Percentiles rank a stretch among this genome's conserved stretches.
These are phyloP conservation scores for Tetranychus piercei DNA, from an alignment of 2,888 invertebrate genomes.

Conservation along the genomic window DNA sequence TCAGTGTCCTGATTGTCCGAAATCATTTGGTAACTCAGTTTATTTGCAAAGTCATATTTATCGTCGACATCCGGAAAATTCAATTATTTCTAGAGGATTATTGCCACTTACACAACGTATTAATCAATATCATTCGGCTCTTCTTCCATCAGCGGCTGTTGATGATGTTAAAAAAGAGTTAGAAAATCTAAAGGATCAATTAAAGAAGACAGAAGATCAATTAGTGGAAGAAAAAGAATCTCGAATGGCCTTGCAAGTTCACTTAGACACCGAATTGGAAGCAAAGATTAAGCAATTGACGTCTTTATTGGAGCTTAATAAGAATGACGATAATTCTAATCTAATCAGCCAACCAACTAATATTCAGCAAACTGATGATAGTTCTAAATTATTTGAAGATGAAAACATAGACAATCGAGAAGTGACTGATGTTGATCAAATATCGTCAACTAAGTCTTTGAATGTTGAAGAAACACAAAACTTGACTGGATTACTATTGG, in stretches of 20 bases:
- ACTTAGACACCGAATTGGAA: neutral
- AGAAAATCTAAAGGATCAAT: neutral
- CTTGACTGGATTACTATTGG: neutral
- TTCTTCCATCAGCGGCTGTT: neutral
- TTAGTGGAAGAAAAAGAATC: neutral
- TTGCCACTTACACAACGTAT: neutral
- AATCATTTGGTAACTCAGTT: neutral
- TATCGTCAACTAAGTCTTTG: neutral
- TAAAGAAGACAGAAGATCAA: neutral
- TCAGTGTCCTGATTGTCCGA: conserved; percentile 4
- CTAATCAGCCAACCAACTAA: neutral
- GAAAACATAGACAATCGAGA: too few relatives aligned
- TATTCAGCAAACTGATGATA: too few relatives aligned
- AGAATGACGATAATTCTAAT: neutral
- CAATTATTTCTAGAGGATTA: neutral
- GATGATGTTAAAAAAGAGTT: conserved; percentile 3
- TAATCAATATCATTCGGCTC: neutral
- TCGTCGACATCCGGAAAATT: conserved; percentile 5
- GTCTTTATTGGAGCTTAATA: neutral
- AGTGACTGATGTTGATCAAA: neutral
- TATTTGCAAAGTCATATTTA: conserved; percentile 1
- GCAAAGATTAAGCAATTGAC: neutral
- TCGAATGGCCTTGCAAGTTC: neutral
- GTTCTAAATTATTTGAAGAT: too few relatives aligned
- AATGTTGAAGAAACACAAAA: neutral